Evolutionary conservation across 2,113 vertebrate species (phyloP).

Genomic region (Circaetus gallicus): DNA sequence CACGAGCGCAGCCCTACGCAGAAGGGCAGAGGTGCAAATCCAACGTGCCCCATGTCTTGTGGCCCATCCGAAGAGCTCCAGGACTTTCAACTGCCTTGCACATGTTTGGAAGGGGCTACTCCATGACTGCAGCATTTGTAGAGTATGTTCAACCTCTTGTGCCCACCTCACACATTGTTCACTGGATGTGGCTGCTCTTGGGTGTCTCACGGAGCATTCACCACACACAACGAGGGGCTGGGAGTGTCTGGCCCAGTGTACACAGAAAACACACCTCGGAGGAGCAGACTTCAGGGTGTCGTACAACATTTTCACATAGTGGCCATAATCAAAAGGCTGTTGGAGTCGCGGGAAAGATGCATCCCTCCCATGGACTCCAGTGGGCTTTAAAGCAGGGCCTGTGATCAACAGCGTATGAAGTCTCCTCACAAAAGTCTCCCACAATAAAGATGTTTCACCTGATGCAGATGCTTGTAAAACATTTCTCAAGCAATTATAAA

Average conservation of each 20-base stretch:
- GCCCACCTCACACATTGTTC: neutral
- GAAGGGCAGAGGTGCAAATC: neutral
- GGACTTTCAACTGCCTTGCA: neutral
- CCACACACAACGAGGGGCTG: accelerated
- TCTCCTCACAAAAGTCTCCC: constrained; percentile 12
- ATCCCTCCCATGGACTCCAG: neutral
- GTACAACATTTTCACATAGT: neutral
- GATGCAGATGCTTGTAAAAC: constrained; percentile 45
- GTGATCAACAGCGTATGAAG: constrained; percentile 28
- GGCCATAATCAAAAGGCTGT: neutral
- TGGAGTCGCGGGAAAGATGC: neutral
- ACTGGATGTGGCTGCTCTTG: neutral
- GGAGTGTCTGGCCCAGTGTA: accelerated
- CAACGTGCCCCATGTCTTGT: accelerated
- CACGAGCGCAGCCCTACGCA: accelerated
- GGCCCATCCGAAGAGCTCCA: neutral
- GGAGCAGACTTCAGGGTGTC: neutral
- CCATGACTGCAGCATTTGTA: neutral
- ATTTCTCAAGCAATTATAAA: constrained; percentile 63
- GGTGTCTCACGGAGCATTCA: neutral
- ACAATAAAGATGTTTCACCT: constrained; percentile 52
- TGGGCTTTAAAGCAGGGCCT: constrained; percentile 22
- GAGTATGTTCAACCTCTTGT: accelerated
- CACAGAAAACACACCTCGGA: neutral
- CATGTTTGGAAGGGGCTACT: neutral